Conservation (phyloP, 2,888 invertebrate species). For the Mythimna albipuncta region DNA sequence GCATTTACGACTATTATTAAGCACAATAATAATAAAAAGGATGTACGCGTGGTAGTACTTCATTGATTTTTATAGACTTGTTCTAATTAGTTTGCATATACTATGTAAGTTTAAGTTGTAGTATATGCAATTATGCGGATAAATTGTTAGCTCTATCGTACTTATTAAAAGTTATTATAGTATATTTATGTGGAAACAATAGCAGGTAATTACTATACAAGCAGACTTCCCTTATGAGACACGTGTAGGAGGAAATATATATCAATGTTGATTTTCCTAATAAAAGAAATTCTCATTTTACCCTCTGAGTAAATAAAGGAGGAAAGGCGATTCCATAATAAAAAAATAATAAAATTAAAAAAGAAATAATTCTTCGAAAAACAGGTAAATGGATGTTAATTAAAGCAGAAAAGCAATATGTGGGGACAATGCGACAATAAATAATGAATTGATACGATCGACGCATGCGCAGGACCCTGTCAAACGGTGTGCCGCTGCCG, state of each 20-base stretch:
- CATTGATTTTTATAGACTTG: constrained; percentile 32
- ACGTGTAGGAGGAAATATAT: constrained; percentile 12
- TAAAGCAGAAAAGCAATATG: constrained; percentile 68
- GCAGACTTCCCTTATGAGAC: constrained; percentile 7
- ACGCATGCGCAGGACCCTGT: constrained; percentile 72
- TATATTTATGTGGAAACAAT: constrained; percentile 16
- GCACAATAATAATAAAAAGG: constrained; percentile 27
- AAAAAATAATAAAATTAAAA: background rate
- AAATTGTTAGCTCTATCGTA: background rate
- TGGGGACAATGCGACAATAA: constrained; percentile 76
- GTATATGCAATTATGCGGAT: constrained; percentile 18
- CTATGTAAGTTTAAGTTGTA: background rate
- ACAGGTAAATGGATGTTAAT: constrained; percentile 62
- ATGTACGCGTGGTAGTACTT: constrained; percentile 21
- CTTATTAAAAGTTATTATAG: background rate
- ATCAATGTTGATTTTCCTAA: constrained; percentile 3
- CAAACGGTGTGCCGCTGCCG: constrained; percentile 61
- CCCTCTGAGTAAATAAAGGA: background rate
- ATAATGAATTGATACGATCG: constrained; percentile 74
- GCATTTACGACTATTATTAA: constrained; percentile 38
- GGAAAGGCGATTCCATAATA: background rate
- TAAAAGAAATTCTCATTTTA: background rate
- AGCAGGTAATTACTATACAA: constrained; percentile 1
- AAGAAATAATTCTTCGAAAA: constrained; percentile 25
- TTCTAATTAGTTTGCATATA: constrained; percentile 32